Base-by-base conservation (phyloP, 2,888 invertebrate species). In the Oscheius sp. region DNA sequence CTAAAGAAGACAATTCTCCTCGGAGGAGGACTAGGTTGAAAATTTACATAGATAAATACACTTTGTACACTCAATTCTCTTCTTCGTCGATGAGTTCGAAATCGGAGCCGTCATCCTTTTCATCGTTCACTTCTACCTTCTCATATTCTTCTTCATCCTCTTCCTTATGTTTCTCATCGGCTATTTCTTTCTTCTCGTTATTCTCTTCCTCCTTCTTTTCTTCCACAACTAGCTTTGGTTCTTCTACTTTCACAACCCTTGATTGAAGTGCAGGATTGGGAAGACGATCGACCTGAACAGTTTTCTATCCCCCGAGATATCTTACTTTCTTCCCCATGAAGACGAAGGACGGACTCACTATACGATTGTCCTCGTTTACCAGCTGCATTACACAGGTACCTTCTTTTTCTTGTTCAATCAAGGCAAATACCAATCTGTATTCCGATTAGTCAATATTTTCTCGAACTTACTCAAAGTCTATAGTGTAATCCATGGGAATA, bases 401-500 rank as follows among this genome's bases (percentile, higher is more conserved):
- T 9, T 59, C 59, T n/a, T 41, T 41, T 8, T 59, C 44, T 17
- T 44, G 26, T 4, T 59, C 59, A 28, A 26, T 41, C 26, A 59
- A 41, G 44, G 26, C 44, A 44, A 59, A 59, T n/a, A 41, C 28
- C 6, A 59, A 14, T 32, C 54, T 54, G 20, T 36, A 36, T 36
- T 36, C 36, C 14, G 36, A 36, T 12, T 3, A 41, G 14, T 12
- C 12, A 17, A 4, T 41, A 12, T 41, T 12, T 12, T 41, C 41
- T 14, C 14, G n/a, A 26, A 54, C 54, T 54, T n/a, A 54, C 59
- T 59, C 41, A 24, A 59, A 44, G 20, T 59, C 59, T n/a, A 59
- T 44, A 30, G n/a, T 41, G 41, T 41, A 59, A 32, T 59, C 59
- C 30, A 59, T 44, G 28, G 59, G 44, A 14, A 59, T 30, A 17